These are phyloP conservation scores for Isurus oxyrinchus DNA, from an alignment of 2,113 vertebrate genomes.

Conservation along the genomic window DNA sequence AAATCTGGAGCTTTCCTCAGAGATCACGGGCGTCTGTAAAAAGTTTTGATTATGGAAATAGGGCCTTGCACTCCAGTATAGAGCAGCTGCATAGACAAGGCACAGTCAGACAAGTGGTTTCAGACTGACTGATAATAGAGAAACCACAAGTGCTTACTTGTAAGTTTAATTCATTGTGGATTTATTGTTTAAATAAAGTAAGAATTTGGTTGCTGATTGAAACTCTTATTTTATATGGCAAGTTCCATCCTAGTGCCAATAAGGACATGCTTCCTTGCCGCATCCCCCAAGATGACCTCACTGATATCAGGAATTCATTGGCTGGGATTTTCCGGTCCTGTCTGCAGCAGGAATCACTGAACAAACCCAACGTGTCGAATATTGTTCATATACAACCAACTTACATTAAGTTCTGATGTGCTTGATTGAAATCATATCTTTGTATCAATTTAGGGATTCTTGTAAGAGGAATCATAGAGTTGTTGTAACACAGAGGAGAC, in stretches of 20 bases:
- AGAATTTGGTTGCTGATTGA: background rate
- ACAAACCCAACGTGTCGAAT: background rate
- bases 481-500: background rate
- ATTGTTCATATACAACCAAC: background rate
- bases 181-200: background rate
- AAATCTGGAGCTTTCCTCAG: background rate
- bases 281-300: background rate
- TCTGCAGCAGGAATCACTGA: background rate
- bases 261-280: too few relatives aligned
- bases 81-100: background rate
- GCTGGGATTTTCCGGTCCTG: too few relatives aligned
- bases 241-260: background rate
- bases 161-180: background rate
- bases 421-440: background rate
- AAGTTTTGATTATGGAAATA: background rate
- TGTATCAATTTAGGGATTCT: background rate
- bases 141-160: background rate
- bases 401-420: background rate
- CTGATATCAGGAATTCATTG: background rate
- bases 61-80: background rate
- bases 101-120: background rate
- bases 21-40: background rate
- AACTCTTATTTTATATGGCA: background rate
- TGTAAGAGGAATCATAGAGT: background rate
- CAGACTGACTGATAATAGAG: background rate